phyloP scores from a whole-genome alignment of 2,888 invertebrate species.

The Xylophagus ater region DNA sequence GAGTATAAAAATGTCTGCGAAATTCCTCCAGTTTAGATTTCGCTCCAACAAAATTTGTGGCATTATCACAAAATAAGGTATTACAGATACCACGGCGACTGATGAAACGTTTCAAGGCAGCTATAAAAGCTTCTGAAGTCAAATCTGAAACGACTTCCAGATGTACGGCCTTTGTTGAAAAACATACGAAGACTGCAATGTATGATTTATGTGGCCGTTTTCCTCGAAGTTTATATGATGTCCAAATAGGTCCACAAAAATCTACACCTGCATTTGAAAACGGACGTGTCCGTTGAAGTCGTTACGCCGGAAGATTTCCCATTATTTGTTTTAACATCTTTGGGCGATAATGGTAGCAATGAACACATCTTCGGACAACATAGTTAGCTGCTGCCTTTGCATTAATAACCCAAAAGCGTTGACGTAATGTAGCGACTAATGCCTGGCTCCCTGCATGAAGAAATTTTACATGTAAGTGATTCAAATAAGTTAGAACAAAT shows the following conservation, averaged over 20 bases:
- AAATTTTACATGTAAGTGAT: not conserved
- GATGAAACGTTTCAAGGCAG: conserved; percentile 16
- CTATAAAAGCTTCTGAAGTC: conserved; percentile 17
- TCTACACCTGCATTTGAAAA: too few relatives aligned
- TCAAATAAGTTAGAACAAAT: conserved; percentile 1
- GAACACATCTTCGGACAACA: too few relatives aligned
- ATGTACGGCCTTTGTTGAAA: conserved; percentile 14
- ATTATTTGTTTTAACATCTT: conserved; percentile 12
- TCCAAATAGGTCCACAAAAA: too few relatives aligned
- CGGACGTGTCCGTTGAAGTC: too few relatives aligned
- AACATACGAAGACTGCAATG: conserved; percentile 18
- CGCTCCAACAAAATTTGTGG: conserved; percentile 22
- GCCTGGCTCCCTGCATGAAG: conserved; percentile 12
- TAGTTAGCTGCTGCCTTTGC: conserved; percentile 7
- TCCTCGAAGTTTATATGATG: conserved; percentile 3
- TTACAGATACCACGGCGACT: conserved; percentile 13
- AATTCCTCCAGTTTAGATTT: not conserved
- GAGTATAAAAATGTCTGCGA: too few relatives aligned
- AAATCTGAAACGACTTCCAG: conserved; percentile 18
- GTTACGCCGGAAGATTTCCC: conserved; percentile 15
- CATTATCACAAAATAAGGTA: conserved; percentile 14
- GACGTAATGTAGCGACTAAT: conserved; percentile 4
- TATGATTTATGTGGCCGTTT: conserved; percentile 13
- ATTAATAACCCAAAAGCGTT: conserved; percentile 10
- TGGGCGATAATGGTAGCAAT: conserved; percentile 10